Evolutionary conservation across 2,113 vertebrate genomes (phyloP), one percentile per base, ranked within the genome.

Genomic region (Leucosticte australis): DNA sequence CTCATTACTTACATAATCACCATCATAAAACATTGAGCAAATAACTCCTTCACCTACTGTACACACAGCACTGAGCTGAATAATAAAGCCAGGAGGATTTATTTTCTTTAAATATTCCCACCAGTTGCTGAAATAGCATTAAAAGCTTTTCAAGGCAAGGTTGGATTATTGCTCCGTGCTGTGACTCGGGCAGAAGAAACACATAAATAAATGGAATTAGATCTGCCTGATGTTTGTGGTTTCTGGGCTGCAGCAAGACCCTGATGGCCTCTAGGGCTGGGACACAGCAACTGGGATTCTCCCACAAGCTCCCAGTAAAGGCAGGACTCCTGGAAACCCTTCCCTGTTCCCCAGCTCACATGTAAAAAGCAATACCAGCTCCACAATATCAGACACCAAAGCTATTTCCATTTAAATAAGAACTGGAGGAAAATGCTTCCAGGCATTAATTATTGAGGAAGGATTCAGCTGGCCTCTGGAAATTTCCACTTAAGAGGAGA

Each of bases 1-100:
- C 75, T 83, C 84, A 94, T 93, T 95, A 75, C 63, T 92, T 92
- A 84, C 62, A 84, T 82, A 94, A 94, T 94, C 69, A 20, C 73
- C 80, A 89, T 30, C 63, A 89, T 75, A 83, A 94, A 96, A 91
- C 79, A 94, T 60, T 90, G 75, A 95, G 85, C 92, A 96, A 96
- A 83, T 70, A 94, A 92, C 65, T 96, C 80, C 60, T 11, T 65
- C 76, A 91, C 60, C 71, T 79, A 79, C 73, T 27, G 80, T 56
- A 94, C 74, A 94, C 74, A 52, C 70, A 70, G 94, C 49, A 82
- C 1, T 71, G 82, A 95, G 87, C 63, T 83, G 69, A 90, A 90
- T 67, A 92, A 91, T 82, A 80, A 84, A 92, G 83, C 22, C 37
- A 53, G 88, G 65, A 95, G 83, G 67, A 93, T 93, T 93, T 89